Conservation (phyloP, 2,888 invertebrate species). For the Tipula vernalis region DNA sequence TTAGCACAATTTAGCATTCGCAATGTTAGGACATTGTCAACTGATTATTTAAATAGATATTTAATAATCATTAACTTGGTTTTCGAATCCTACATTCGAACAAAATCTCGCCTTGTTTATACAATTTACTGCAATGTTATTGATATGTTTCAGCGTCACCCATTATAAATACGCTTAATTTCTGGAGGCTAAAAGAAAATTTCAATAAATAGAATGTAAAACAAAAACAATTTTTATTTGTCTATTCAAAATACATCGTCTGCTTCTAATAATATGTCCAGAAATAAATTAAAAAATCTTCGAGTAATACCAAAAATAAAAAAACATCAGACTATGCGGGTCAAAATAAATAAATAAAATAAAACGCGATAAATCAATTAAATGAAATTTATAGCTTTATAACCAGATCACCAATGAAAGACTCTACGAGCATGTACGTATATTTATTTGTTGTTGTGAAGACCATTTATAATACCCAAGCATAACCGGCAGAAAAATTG, state of each 20-base stretch:
- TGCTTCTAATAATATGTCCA: background rate
- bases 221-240: background rate
- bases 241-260: background rate
- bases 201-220: background rate
- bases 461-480: background rate
- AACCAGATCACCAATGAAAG: background rate
- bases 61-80: too few species aligned
- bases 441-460: background rate
- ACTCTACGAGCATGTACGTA: background rate
- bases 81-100: too few species aligned
- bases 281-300: background rate
- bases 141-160: too few species aligned
- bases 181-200: too few species aligned
- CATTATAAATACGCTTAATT: too few species aligned
- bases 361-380: conserved; percentile 1
- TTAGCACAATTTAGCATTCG: too few species aligned
- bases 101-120: too few species aligned
- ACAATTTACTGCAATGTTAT: too few species aligned
- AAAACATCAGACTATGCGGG: background rate
- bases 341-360: background rate
- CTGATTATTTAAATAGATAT: too few species aligned
- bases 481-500: background rate
- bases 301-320: background rate
- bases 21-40: too few species aligned
- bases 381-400: background rate